Conservation (phyloP, 35 echinoderm and acorn worm genomes). For the Chiridota heheva region DNA sequence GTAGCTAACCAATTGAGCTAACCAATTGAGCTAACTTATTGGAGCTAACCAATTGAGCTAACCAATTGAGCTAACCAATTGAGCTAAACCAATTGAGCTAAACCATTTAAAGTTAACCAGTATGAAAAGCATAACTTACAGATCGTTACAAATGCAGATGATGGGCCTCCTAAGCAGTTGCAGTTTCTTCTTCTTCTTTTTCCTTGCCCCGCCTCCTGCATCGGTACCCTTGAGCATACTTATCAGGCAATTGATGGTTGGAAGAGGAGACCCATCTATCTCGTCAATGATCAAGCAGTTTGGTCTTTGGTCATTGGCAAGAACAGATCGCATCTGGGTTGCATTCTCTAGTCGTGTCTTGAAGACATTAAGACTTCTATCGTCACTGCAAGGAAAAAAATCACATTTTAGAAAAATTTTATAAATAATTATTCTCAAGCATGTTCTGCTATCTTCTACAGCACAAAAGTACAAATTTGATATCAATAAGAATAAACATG, state of each 20-base stretch:
- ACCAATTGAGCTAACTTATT: too few relatives aligned
- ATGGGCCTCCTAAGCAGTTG: conserved; percentile 66
- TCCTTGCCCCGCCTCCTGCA: neutral
- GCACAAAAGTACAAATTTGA: too few relatives aligned
- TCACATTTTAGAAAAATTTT: neutral
- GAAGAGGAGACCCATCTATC: conserved; percentile 89
- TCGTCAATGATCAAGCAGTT: conserved; percentile 96
- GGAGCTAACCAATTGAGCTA: too few relatives aligned
- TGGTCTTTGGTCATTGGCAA: conserved; percentile 71
- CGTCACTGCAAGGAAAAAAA: conserved; percentile 67
- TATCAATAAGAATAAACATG: too few relatives aligned
- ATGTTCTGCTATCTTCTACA: too few relatives aligned
- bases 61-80: too few relatives aligned
- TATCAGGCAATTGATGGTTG: conserved; percentile 86
- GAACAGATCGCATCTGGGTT: conserved; percentile 86
- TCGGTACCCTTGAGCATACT: conserved; percentile 45
- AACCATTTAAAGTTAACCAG: too few relatives aligned
- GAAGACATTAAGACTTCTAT: conserved; percentile 86
- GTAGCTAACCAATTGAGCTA: too few relatives aligned
- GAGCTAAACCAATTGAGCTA: too few relatives aligned
- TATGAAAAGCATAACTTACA: too few relatives aligned
- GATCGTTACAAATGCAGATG: conserved; percentile 97
- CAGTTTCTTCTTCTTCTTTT: conserved; percentile 73
- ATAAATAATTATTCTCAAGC: too few relatives aligned
- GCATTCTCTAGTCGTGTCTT: conserved; percentile 63